phyloP scores from a whole-genome alignment of 2,113 vertebrate species.

The Siniperca chuatsi region DNA sequence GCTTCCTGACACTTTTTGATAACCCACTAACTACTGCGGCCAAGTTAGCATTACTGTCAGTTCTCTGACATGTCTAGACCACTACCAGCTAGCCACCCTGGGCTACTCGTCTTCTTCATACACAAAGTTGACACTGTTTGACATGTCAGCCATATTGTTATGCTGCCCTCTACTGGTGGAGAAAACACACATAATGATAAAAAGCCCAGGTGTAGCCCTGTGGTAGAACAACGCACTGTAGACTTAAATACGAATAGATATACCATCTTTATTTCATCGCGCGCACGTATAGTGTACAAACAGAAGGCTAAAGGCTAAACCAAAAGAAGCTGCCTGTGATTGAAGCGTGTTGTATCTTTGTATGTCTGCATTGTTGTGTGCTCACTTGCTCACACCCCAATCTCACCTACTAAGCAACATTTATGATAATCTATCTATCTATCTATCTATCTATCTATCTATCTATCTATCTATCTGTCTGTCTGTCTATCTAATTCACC shows the following conservation, averaged over 20 bases:
- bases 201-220: not conserved
- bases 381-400: conserved; percentile 6
- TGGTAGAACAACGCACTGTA: not conserved
- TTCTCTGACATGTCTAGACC: conserved; percentile 48
- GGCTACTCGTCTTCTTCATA: conserved; percentile 52
- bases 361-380: conserved; percentile 47
- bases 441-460: conserved; percentile 20
- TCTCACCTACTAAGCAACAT: not conserved
- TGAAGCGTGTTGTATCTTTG: not conserved
- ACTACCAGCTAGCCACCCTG: conserved; percentile 26
- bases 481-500: too few species aligned
- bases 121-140: not conserved
- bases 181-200: not conserved
- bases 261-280: not conserved
- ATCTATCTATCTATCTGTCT: not conserved
- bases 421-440: conserved; percentile 5
- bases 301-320: not conserved
- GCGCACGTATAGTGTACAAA: not conserved
- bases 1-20: conserved; percentile 27
- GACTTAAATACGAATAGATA: not conserved
- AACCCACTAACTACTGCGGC: conserved; percentile 50
- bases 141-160: not conserved
- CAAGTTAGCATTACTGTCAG: conserved; percentile 52
- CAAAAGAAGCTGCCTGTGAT: not conserved
- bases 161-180: conserved; percentile 55